phyloP scores from a whole-genome alignment of 1,140 invertebrate genomes.

The Ceratosolen fusciceps region DNA sequence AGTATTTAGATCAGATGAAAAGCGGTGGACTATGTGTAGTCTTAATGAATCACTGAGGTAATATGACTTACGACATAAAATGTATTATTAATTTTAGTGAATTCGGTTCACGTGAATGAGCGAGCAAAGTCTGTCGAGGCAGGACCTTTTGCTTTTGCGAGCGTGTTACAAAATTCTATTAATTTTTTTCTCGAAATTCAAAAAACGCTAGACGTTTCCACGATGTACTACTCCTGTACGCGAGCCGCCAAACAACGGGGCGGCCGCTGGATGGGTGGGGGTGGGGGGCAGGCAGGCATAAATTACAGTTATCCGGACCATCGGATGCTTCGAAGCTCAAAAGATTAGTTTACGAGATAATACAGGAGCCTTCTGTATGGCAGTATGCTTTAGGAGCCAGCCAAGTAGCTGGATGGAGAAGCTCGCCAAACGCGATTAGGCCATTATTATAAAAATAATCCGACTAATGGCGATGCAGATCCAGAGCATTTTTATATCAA shows the following conservation, averaged over 20 bases:
- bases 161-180: too few relatives aligned
- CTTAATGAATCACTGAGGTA: too few relatives aligned
- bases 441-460: slow-evolving; percentile 56
- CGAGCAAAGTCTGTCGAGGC: too few relatives aligned
- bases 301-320: slow-evolving; percentile 53
- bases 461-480: slow-evolving; percentile 51
- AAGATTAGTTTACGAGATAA: slow-evolving; percentile 63
- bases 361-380: slow-evolving; percentile 56
- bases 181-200: slow-evolving; percentile 9
- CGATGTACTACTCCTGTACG: background rate
- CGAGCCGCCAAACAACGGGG: background rate
- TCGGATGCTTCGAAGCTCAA: slow-evolving; percentile 55
- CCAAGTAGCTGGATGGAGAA: slow-evolving; percentile 51
- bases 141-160: too few relatives aligned
- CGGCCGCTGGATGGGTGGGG: slow-evolving; percentile 28
- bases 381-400: slow-evolving; percentile 48
- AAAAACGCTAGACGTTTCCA: background rate
- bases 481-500: slow-evolving; percentile 1
- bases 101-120: too few relatives aligned
- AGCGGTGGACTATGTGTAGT: too few relatives aligned
- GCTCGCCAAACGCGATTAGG: slow-evolving; percentile 37
- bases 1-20: too few relatives aligned
- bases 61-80: too few relatives aligned
- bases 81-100: too few relatives aligned
- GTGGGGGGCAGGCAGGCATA: too few relatives aligned